Conservation (phyloP, 2,888 invertebrate species). For the Pimpla rufipes region DNA sequence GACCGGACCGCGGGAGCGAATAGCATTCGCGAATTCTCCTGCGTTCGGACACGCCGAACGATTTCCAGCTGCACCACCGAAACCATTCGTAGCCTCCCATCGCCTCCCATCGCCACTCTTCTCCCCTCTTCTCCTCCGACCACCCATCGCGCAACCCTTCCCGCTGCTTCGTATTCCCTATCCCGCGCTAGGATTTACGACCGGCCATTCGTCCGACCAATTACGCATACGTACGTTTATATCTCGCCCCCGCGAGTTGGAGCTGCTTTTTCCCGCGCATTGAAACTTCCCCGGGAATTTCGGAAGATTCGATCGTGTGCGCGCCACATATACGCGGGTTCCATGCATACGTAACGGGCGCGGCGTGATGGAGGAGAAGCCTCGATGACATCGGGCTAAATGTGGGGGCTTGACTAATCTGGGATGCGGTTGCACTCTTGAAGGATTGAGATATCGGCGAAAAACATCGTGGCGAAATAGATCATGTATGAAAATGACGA, state of each 20-base stretch:
- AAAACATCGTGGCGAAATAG: too few species aligned
- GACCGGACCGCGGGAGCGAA: conserved; percentile 27
- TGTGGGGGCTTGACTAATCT: background rate
- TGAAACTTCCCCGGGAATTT: conserved; percentile 1
- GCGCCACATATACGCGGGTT: background rate
- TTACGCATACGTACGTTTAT: conserved; percentile 71
- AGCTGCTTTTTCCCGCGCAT: background rate
- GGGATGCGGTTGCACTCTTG: too few species aligned
- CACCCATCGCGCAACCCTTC: background rate
- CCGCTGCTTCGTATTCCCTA: conserved; percentile 49
- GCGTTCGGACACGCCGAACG: conserved; percentile 33
- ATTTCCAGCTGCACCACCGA: conserved; percentile 55
- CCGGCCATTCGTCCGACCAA: conserved; percentile 75
- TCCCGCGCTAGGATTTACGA: conserved; percentile 75
- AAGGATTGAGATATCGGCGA: too few species aligned
- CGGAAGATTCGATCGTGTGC: background rate
- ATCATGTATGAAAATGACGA: too few species aligned
- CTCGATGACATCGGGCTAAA: background rate
- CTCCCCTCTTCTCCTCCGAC: conserved; percentile 14
- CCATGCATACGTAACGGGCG: background rate
- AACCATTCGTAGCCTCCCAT: conserved; percentile 18
- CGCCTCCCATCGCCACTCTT: too few species aligned
- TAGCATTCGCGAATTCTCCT: conserved; percentile 7
- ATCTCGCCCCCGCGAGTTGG: conserved; percentile 17
- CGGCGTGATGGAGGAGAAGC: background rate